phyloP scores from a whole-genome alignment of 2,888 invertebrate species.

The Autographa gamma region DNA sequence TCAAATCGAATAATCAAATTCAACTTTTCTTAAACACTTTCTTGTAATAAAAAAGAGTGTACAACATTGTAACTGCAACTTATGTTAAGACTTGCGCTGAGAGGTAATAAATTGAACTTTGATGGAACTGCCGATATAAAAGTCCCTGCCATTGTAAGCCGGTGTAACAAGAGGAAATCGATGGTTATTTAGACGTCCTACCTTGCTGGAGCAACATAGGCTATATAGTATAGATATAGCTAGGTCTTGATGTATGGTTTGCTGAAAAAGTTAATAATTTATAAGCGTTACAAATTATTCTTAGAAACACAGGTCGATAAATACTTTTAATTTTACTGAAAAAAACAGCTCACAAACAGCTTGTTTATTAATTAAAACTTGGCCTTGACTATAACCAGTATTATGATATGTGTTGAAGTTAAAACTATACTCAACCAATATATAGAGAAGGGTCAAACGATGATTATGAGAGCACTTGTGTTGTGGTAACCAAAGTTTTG shows the following conservation, averaged over 20 bases:
- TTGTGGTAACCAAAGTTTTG: constrained; percentile 9
- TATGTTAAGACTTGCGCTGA: constrained; percentile 9
- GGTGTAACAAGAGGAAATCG: constrained; percentile 34
- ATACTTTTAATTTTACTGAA: no score
- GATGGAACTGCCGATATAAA: constrained; percentile 33
- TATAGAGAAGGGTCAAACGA: background rate
- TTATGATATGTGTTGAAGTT: background rate
- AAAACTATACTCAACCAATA: background rate
- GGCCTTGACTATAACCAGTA: no score
- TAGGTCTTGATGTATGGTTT: background rate
- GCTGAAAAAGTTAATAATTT: no score
- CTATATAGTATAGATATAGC: no score
- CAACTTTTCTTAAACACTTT: background rate
- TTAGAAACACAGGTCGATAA: no score
- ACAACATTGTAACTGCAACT: constrained; percentile 3
- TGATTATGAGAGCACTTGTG: background rate
- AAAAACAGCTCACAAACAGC: no score
- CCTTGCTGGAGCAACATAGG: background rate
- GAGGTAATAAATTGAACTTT: constrained; percentile 39
- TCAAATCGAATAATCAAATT: background rate
- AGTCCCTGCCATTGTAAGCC: constrained; percentile 39
- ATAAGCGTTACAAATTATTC: no score
- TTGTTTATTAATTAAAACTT: background rate
- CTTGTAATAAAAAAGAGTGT: background rate
- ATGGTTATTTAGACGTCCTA: constrained; percentile 32